Percentiles rank a stretch among this genome's conserved stretches.
Conservation (phyloP, 2,888 invertebrate genomes). For the Dione juno region DNA sequence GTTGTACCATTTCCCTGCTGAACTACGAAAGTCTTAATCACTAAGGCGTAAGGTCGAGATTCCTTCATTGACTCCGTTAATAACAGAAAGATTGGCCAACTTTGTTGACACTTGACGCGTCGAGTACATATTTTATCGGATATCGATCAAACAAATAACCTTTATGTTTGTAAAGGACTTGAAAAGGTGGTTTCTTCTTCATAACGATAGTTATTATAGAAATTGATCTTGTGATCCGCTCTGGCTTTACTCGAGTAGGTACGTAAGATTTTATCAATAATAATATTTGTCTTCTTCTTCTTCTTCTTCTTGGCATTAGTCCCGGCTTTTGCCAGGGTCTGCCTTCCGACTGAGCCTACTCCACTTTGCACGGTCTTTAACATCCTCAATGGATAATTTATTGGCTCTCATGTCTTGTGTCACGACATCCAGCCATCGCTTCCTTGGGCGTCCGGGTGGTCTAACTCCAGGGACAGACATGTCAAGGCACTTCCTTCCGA, state of each 20-base stretch:
- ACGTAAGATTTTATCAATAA: neutral
- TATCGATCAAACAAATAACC: slow-evolving; percentile 35
- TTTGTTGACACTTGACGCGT: slow-evolving; percentile 45
- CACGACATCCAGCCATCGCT: too few species aligned
- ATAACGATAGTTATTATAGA: slow-evolving; percentile 5
- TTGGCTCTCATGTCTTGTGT: too few species aligned
- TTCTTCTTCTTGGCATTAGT: too few species aligned
- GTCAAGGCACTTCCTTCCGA: too few species aligned
- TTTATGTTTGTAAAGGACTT: slow-evolving; percentile 20
- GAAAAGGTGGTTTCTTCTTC: slow-evolving; percentile 3
- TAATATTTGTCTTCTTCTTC: too few species aligned
- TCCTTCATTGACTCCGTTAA: slow-evolving; percentile 34
- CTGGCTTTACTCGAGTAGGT: neutral
- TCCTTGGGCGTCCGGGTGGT: too few species aligned
- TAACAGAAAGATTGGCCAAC: slow-evolving; percentile 46
- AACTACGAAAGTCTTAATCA: neutral
- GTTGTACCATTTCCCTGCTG: slow-evolving; percentile 21
- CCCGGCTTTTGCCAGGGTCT: too few species aligned
- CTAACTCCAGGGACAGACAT: too few species aligned
- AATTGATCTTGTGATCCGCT: neutral
- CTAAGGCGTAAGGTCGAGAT: slow-evolving; percentile 29
- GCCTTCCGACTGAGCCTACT: too few species aligned
- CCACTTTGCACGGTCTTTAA: too few species aligned
- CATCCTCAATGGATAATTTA: too few species aligned
- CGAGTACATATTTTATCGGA: slow-evolving; percentile 44